Conservation (phyloP, 2,797 vertebrate species). For the Pterois miles region DNA sequence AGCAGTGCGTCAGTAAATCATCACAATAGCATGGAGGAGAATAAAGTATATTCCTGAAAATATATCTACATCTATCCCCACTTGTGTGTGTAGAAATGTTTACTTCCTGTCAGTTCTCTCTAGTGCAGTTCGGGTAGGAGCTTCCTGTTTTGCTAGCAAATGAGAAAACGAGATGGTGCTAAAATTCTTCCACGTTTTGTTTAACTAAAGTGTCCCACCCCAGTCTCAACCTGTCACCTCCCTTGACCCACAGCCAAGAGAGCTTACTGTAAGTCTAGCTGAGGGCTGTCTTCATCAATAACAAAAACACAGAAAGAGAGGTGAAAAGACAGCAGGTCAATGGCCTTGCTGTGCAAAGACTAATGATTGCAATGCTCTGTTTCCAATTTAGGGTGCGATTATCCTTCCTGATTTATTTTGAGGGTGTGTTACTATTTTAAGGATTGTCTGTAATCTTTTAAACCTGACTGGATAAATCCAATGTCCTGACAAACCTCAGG, state of each 20-base stretch:
- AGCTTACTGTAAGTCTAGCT: constrained; percentile 47
- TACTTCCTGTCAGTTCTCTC: constrained; percentile 41
- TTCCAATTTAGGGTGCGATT: background rate
- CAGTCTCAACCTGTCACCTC: constrained; percentile 69
- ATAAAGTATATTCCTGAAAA: constrained; percentile 27
- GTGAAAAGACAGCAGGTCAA: constrained; percentile 21
- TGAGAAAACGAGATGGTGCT: constrained; percentile 64
- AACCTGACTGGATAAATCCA: background rate
- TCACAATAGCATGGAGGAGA: background rate
- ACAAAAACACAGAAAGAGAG: constrained; percentile 38
- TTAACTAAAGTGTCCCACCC: constrained; percentile 69
- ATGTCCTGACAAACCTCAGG: background rate
- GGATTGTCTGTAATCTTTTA: background rate
- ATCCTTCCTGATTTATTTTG: background rate
- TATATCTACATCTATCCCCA: background rate
- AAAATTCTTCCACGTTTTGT: constrained; percentile 77
- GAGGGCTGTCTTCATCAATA: constrained; percentile 32
- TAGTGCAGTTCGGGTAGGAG: constrained; percentile 47
- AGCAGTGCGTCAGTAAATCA: background rate
- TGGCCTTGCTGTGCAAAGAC: background rate
- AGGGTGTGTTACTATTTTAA: background rate
- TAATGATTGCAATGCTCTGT: background rate
- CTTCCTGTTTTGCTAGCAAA: constrained; percentile 75
- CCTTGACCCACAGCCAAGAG: constrained; percentile 60
- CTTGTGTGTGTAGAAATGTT: constrained; percentile 27